phyloP scores from a whole-genome alignment of 2,888 invertebrate species.

The Tetramorium bicarinatum region DNA sequence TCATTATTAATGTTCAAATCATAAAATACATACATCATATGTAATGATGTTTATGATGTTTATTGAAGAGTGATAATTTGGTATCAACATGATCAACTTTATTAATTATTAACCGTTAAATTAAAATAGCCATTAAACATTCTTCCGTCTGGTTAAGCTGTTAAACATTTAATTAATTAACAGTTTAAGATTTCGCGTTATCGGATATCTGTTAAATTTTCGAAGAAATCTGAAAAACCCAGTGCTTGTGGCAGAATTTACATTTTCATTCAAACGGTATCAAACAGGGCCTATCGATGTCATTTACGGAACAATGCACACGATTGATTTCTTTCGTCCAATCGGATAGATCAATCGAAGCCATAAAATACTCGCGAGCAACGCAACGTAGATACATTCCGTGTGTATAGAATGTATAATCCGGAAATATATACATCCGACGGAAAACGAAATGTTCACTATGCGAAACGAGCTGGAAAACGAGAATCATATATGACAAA shows the following conservation, averaged over 20 bases:
- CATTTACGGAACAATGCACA: slow-evolving; percentile 37
- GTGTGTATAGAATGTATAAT: slow-evolving; percentile 55
- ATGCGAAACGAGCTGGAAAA: slow-evolving; percentile 71
- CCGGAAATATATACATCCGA: slow-evolving; percentile 49
- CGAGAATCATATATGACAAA: slow-evolving; percentile 61
- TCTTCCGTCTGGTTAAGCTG: neutral
- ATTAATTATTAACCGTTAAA: neutral
- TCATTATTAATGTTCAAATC: neutral
- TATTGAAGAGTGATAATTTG: neutral
- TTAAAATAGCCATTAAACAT: neutral
- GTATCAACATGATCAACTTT: neutral
- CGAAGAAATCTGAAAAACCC: neutral
- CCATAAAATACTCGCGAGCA: slow-evolving; percentile 56
- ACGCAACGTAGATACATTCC: slow-evolving; percentile 44
- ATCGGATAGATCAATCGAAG: slow-evolving; percentile 65
- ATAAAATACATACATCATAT: no score
- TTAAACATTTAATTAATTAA: slow-evolving; percentile 12
- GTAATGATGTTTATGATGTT: neutral
- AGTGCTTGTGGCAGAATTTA: neutral
- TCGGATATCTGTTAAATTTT: slow-evolving; percentile 16
- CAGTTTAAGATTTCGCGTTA: neutral
- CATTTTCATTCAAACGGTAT: neutral
- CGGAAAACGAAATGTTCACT: slow-evolving; percentile 65
- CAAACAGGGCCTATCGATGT: slow-evolving; percentile 13
- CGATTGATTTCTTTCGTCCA: slow-evolving; percentile 64